phyloP scores from a whole-genome alignment of 92 coral and sea anemone genomes.

The Epizoanthus stellaris region DNA sequence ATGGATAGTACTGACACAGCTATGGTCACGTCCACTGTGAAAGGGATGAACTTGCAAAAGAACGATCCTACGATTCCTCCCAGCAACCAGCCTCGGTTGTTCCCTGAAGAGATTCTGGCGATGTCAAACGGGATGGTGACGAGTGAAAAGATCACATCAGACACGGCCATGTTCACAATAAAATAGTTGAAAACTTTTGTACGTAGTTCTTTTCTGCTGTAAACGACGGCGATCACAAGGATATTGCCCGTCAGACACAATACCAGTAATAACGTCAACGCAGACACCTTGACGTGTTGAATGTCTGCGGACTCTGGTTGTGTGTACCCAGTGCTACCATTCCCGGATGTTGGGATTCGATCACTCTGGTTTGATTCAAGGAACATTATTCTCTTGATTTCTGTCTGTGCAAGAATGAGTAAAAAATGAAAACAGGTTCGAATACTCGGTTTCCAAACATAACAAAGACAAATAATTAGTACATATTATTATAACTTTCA shows the following conservation, averaged over 20 bases:
- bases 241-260: conserved; percentile 11
- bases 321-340: too few species aligned
- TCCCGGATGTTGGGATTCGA: too few species aligned
- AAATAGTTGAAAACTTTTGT: conserved; percentile 1
- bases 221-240: conserved; percentile 27
- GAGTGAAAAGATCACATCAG: conserved; percentile 17
- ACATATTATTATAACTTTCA: too few species aligned
- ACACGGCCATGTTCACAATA: conserved; percentile 33
- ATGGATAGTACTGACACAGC: conserved; percentile 21
- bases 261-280: not conserved
- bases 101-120: not conserved
- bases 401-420: too few species aligned
- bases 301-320: too few species aligned
- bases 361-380: too few species aligned
- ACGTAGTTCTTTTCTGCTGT: conserved; percentile 16
- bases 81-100: conserved; percentile 1
- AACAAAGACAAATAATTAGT: too few species aligned
- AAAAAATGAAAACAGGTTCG: too few species aligned
- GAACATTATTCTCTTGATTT: too few species aligned
- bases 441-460: too few species aligned
- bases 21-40: conserved; percentile 9
- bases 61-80: not conserved
- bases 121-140: conserved; percentile 30
- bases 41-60: conserved; percentile 28
- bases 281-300: too few species aligned